Percentiles rank a stretch among this genome's conserved stretches.
These are phyloP conservation scores for honey bee (Apis mellifera) DNA, from an alignment of 1,140 invertebrate species.

Conservation along the genomic window DNA sequence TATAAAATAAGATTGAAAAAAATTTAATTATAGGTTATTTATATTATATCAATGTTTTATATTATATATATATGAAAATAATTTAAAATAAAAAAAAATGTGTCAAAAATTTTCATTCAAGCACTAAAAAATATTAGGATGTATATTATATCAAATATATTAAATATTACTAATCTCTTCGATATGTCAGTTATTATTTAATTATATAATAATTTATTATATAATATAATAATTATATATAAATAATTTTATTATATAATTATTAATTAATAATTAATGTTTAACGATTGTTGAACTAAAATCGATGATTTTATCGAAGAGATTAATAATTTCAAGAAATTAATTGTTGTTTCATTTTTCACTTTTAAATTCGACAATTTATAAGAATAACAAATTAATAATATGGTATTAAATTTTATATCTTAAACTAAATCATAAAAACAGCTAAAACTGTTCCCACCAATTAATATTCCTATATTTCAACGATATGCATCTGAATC, in stretches of 20 bases:
- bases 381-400: not conserved
- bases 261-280: too few relatives aligned
- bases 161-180: too few relatives aligned
- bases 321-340: not conserved
- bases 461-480: not conserved
- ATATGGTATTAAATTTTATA: too few relatives aligned
- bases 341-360: not conserved
- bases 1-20: not conserved
- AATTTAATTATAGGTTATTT: not conserved
- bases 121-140: not conserved
- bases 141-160: not conserved
- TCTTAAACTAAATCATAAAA: not conserved
- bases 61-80: not conserved
- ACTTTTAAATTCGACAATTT: not conserved
- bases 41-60: not conserved
- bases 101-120: not conserved
- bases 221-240: too few relatives aligned
- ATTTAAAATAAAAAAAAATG: not conserved
- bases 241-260: not conserved
- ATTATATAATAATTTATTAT: too few relatives aligned
- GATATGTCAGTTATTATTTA: not conserved
- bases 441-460: not conserved
- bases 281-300: not conserved
- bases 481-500: not conserved
- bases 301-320: too few relatives aligned